Percentiles rank a stretch among this genome's conserved stretches.
phyloP scores from a whole-genome alignment of 37 sponge, comb jelly and placozoan species.

The Eunapius fragilis region DNA sequence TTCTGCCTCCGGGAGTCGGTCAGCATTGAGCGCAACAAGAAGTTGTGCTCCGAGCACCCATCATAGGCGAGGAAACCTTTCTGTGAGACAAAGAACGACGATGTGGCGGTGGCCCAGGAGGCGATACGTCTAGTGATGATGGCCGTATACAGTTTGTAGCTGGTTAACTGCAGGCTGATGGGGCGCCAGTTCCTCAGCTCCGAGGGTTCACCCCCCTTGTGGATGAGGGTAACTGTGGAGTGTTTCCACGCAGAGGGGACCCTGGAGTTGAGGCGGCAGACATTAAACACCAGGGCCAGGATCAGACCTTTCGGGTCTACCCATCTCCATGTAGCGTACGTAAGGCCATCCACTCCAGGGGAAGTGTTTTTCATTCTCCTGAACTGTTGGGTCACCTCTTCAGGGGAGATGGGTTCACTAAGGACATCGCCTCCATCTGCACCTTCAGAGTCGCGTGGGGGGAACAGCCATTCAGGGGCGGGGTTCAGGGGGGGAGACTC shows the following conservation, averaged over 20 bases:
- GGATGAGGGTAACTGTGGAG: slow-evolving; percentile 25
- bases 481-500: too few species aligned
- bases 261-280: slow-evolving; percentile 8
- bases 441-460: too few species aligned
- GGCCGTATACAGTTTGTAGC: slow-evolving; percentile 48
- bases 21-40: slow-evolving; percentile 20
- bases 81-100: slow-evolving; percentile 2
- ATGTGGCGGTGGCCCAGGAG: slow-evolving; percentile 16
- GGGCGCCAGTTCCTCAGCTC: slow-evolving; percentile 36
- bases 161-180: slow-evolving; percentile 38
- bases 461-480: too few species aligned
- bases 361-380: too few species aligned
- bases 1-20: slow-evolving; percentile 9
- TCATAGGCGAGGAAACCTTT: slow-evolving; percentile 53
- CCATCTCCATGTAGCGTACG: background rate
- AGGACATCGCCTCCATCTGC: too few species aligned
- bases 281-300: slow-evolving; percentile 2
- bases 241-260: slow-evolving; percentile 31
- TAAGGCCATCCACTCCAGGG: background rate
- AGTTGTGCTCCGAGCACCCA: slow-evolving; percentile 45
- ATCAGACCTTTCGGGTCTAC: background rate
- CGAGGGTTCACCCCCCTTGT: slow-evolving; percentile 20
- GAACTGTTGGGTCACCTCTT: too few species aligned
- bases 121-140: slow-evolving; percentile 35
- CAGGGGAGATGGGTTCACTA: background rate